Base-by-base conservation (phyloP, 2,888 invertebrate genomes). In the Pyrgus malvae region DNA sequence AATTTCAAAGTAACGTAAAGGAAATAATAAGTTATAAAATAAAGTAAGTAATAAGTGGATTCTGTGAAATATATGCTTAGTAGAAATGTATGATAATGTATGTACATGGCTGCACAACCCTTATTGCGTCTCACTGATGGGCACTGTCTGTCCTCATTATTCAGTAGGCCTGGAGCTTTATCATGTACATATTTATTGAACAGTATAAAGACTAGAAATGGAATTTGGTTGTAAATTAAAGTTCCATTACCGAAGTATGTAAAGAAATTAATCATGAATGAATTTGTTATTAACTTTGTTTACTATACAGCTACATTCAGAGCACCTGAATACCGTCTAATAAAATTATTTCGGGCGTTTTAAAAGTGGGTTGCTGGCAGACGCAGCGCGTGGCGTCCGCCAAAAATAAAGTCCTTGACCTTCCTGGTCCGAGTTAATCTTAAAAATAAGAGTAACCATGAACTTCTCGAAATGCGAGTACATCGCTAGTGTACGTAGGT, bases 351-450 rank as follows among this genome's bases (percentile, higher is more conserved):
- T 51, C 51, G 35, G 51, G 51, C 35, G 23, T 50, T 41, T 56
- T 25, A 37, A 69, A 74, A 77, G 76, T 66, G 74, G 66, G 71
- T 72, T 76, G 79, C 74, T 83, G 85, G 80, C 86, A 53, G 42
- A 84, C 69, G 69, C 64, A 65, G 63, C 64, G 70, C 65, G 69
- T 66, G 66, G 74, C 75, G 75, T 77, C 78, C 74, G 86, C 87
- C 86, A 83, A 86, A 88, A 84, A 85, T 80, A 78, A 70, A 83
- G 72, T 79, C 85, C 88, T 86, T 89, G 87, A 86, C 87, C 88
- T 85, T 86, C 76, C 70, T 72, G 70, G 62, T 66, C 66, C 60
- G 78, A 80, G 78, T 80, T 78, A 80, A 83, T 82, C 79, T 76
- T 79, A 82, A 86, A 86, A 86, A 85, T 85, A 86, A 83, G 74